Percentiles rank a stretch among this genome's conserved stretches.
These are phyloP conservation scores for Leptura quadrifasciata DNA, from an alignment of 2,888 invertebrate species.

Conservation along the genomic window DNA sequence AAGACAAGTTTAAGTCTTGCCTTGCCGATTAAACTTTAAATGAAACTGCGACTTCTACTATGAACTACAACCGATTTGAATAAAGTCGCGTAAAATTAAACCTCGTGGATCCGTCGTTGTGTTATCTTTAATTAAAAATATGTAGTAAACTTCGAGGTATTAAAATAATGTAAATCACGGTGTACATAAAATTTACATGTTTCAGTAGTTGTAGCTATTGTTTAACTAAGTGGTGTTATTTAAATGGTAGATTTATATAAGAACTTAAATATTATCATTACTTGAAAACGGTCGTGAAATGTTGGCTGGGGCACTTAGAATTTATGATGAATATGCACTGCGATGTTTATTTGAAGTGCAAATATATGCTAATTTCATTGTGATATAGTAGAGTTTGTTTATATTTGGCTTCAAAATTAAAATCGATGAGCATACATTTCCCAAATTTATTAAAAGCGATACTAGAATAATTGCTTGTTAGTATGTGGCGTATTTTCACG, in stretches of 20 bases:
- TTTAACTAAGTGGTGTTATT: neutral
- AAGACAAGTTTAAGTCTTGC: slow-evolving; percentile 9
- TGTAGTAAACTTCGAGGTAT: slow-evolving; percentile 16
- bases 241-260: neutral
- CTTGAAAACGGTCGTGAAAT: slow-evolving; percentile 14
- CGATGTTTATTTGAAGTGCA: slow-evolving; percentile 8
- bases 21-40: neutral
- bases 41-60: neutral
- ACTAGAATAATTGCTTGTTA: no score
- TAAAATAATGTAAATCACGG: slow-evolving; percentile 7
- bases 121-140: slow-evolving; percentile 17
- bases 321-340: neutral
- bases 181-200: slow-evolving; percentile 27
- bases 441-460: no score
- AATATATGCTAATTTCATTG: slow-evolving; percentile 17
- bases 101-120: neutral
- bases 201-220: slow-evolving; percentile 3
- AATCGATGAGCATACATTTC: no score
- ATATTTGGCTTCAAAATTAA: neutral
- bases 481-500: no score
- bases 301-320: neutral
- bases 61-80: slow-evolving; percentile 22
- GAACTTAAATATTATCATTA: slow-evolving; percentile 18
- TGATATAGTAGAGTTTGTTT: neutral
- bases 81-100: slow-evolving; percentile 23